Evolutionary conservation across 2,797 vertebrate species (phyloP).

Genomic region (Sebastes diploproa): DNA sequence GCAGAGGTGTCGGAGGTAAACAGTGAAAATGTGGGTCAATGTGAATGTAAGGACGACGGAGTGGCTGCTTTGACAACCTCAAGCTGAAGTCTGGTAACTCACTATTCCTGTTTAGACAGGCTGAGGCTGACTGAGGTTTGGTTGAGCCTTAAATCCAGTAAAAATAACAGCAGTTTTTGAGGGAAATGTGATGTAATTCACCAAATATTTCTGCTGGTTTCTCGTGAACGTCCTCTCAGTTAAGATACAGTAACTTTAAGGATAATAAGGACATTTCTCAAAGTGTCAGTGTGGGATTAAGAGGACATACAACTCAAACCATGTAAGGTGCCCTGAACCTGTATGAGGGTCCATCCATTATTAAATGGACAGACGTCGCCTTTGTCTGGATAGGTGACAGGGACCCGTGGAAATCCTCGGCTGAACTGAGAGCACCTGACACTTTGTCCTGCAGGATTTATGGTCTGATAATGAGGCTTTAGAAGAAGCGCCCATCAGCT

Average conservation of each 20-base stretch:
- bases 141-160: neutral
- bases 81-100: neutral
- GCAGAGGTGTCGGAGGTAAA: slow-evolving; percentile 14
- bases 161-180: neutral
- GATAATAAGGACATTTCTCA: slow-evolving; percentile 15
- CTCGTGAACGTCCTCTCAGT: neutral
- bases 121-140: neutral
- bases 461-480: slow-evolving; percentile 64
- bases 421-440: slow-evolving; percentile 60
- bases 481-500: slow-evolving; percentile 55
- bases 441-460: slow-evolving; percentile 68
- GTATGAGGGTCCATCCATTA: slow-evolving; percentile 33
- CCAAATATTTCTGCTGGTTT: slow-evolving; percentile 4
- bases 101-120: neutral
- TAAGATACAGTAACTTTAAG: neutral
- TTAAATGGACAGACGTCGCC: slow-evolving; percentile 38
- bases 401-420: slow-evolving; percentile 46
- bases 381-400: slow-evolving; percentile 52
- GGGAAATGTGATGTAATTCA: neutral
- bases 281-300: slow-evolving; percentile 31
- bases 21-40: slow-evolving; percentile 55
- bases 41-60: slow-evolving; percentile 12
- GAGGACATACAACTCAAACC: neutral
- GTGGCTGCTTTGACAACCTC: neutral
- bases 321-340: neutral